Base-by-base conservation (phyloP, 2,113 vertebrate species). In the zebrafish (Danio rerio) region DNA sequence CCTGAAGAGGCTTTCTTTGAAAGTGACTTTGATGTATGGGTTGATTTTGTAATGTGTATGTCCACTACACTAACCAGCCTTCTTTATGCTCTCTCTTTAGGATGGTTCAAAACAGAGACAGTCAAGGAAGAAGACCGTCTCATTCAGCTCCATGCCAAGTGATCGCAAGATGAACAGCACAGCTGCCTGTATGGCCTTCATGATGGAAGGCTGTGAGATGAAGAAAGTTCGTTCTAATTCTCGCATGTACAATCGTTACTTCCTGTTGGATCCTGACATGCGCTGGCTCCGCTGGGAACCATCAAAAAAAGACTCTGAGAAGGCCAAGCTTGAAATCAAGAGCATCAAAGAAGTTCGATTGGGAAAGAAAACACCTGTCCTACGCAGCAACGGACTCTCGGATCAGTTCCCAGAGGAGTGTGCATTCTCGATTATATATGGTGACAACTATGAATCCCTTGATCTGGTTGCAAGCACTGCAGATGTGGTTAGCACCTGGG, bases 141-240 rank as follows among this genome's bases (percentile, higher is more conserved):
- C 96, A 68, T 98, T 98, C 92, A 97, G 96, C 91, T 95, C 95
- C 49, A 98, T 97, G 96, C 96, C 95, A 40, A 96, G 89, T 0
- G 95, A 96, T 91, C 94, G 96, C 78, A 96, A 96, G 91, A 96
- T 98, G 89, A 97, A 93, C 93, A 98, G 96, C 91, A 95, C 96
- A 0, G 96, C 95, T 0, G 96, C 96, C 83, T 97, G 96, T 91
- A 97, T 97, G 92, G 95, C 96, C 83, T 95, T 96, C 86, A 98
- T 97, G 96, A 93, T 97, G 94, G 96, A 97, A 90, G 96, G 96
- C 72, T 97, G 96, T 1, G 96, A 97, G 90, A 96, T 97, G 94
- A 96, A 96, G 91, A 98, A 98, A 83, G 96, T 97, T 53, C 96
- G 96, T 73, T 97, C 96, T 87, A 97, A 97, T 90, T 97, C 95